Evolutionary conservation across 1,140 invertebrate genomes (phyloP), one percentile per base, ranked within the genome.

Genomic region (Atta cephalotes): DNA sequence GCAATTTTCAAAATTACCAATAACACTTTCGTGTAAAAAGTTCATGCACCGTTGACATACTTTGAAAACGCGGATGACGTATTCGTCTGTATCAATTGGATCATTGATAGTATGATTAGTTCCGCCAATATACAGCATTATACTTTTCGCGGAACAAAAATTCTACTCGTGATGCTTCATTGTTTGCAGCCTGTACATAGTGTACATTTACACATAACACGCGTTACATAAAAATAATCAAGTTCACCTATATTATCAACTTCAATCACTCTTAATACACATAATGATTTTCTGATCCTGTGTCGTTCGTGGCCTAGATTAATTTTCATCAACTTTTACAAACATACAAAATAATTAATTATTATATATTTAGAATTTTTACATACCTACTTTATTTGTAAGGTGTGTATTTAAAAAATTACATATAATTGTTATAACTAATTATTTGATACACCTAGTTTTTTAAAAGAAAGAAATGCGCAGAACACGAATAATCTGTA

Each of bases 1-100:
- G 80, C 80, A 84, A 84, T 84, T 84, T 84, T 76, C 56, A 76
- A 84, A 84, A 84, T 84, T 84, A 84, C 80, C 80, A 84, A 84
- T 84, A 84, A 84, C 80, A 84, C 70, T 84, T 84, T 76, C 70
- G 70, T 51, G 70, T 68, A 84, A 84, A 81, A 84, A 84, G 80
- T 74, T 84, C 80, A 76, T 76, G 58, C 39, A 49, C 70, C 70
- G 58, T 74, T 84, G 80, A 84, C 80, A 84, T 76, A 84, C 80
- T 84, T 84, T 84, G 63, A 80, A 80, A 80, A 53, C 31, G 56
- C 28, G 21, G 45, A 12, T 74, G 80, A 84, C 56, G 18, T 76
- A 74, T 51, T 25, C 70, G 39, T 18, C 56, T 14, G 56, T 62
- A 84, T 84, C 80, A 84, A 84, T 84, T 49, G 70, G n/a, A 84